A percentile compares a stretch with the other conserved stretches of the same genome.
phyloP scores from a whole-genome alignment of 2,888 invertebrate genomes.

The Unio pictorum region DNA sequence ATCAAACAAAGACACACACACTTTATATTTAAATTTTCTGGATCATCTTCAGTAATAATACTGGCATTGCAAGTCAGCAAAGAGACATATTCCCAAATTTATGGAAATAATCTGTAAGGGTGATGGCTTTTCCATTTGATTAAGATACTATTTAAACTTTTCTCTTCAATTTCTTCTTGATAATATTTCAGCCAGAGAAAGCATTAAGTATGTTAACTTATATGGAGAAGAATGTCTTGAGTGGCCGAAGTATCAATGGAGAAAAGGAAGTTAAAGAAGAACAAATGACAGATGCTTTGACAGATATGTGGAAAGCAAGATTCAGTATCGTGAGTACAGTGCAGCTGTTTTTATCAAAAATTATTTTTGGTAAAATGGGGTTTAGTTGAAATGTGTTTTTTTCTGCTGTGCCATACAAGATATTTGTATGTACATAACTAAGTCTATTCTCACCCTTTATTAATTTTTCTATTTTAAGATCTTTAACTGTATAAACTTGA shows the following conservation, averaged over 20 bases:
- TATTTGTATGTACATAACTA: too few species aligned
- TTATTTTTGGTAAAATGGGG: too few species aligned
- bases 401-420: too few species aligned
- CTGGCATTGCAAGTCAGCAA: too few species aligned
- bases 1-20: too few species aligned
- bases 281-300: slow-evolving; percentile 16
- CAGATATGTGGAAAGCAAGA: slow-evolving; percentile 57
- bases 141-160: not conserved
- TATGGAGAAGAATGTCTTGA: slow-evolving; percentile 73
- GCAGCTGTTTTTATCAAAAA: too few species aligned
- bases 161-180: slow-evolving; percentile 1
- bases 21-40: too few species aligned
- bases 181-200: slow-evolving; percentile 75
- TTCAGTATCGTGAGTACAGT: slow-evolving; percentile 60
- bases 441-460: too few species aligned
- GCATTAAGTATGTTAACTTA: slow-evolving; percentile 78
- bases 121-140: not conserved
- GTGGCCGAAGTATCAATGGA: slow-evolving; percentile 40
- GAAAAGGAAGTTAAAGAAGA: slow-evolving; percentile 50
- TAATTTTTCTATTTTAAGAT: too few species aligned
- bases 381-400: too few species aligned
- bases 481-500: too few species aligned
- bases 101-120: not conserved
- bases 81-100: not conserved
- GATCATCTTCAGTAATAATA: too few species aligned